Evolutionary conservation across 2,113 vertebrate species (phyloP).

Genomic region (Varanus salvator): DNA sequence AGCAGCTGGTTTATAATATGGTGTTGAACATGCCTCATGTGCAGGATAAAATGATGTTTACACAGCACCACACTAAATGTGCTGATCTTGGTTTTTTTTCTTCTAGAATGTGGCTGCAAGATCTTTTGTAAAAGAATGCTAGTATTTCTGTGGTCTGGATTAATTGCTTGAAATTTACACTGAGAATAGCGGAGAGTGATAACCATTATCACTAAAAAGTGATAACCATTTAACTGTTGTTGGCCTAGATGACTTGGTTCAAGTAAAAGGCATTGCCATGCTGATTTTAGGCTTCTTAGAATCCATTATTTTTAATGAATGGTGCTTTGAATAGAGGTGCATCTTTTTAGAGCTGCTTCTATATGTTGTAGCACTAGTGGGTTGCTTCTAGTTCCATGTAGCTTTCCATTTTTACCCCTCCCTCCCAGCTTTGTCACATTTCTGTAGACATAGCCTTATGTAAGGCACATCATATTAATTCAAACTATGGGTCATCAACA

Average conservation of each 20-base stretch:
- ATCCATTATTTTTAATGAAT: background rate
- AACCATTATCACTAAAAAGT: background rate
- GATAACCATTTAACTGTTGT: background rate
- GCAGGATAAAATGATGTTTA: background rate
- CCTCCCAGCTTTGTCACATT: no score
- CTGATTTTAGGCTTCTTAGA: background rate
- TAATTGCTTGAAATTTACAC: background rate
- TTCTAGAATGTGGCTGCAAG: background rate
- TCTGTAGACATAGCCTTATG: background rate
- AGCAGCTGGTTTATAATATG: background rate
- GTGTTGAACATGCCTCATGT: background rate
- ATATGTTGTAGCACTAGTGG: background rate
- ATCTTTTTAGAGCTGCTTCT: background rate
- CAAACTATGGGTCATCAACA: no score
- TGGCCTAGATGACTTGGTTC: background rate
- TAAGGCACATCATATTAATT: no score
- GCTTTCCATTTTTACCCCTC: background rate
- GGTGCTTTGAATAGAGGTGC: background rate
- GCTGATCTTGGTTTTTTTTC: background rate
- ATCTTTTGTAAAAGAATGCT: background rate
- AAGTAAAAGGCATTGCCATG: background rate
- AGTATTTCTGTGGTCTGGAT: background rate
- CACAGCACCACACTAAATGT: background rate
- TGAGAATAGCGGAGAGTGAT: background rate
- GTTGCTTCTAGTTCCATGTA: background rate